Evolutionary conservation across 2,113 vertebrate species (phyloP).

Genomic region (Vulpes ferrilata): DNA sequence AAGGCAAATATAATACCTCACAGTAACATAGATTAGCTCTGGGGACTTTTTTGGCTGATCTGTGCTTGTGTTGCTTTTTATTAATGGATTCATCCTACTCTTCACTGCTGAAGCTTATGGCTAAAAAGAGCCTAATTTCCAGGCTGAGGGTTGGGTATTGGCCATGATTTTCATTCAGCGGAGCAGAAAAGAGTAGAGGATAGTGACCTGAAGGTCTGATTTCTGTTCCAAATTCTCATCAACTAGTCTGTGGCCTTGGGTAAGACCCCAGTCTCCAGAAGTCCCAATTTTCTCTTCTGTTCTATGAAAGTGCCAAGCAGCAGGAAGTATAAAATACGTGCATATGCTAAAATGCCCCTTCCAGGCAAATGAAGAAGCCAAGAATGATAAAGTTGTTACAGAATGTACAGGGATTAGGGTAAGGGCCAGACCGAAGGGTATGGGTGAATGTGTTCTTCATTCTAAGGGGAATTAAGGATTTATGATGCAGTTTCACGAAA

Average conservation of each 20-base stretch:
- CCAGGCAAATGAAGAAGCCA: neutral
- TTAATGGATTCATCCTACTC: neutral
- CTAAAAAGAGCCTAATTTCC: neutral
- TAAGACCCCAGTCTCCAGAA: neutral
- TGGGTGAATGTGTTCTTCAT: neutral
- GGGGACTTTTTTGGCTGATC: neutral
- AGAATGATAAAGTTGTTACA: neutral
- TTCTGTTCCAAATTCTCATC: neutral
- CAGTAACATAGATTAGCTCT: neutral
- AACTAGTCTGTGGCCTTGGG: neutral
- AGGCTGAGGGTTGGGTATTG: neutral
- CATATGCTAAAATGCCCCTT: neutral
- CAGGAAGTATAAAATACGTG: neutral
- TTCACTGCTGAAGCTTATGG: neutral
- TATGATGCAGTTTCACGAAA: neutral
- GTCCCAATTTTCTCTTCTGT: neutral
- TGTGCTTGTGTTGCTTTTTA: neutral
- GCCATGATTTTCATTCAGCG: neutral
- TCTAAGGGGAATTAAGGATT: neutral
- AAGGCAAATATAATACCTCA: neutral
- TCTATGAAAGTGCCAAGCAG: neutral
- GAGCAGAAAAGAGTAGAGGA: neutral
- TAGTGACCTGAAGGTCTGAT: neutral
- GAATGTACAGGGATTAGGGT: neutral
- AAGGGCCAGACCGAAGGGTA: neutral